phyloP scores from a whole-genome alignment of 2,888 invertebrate genomes.

The Eustalomyia histrio region DNA sequence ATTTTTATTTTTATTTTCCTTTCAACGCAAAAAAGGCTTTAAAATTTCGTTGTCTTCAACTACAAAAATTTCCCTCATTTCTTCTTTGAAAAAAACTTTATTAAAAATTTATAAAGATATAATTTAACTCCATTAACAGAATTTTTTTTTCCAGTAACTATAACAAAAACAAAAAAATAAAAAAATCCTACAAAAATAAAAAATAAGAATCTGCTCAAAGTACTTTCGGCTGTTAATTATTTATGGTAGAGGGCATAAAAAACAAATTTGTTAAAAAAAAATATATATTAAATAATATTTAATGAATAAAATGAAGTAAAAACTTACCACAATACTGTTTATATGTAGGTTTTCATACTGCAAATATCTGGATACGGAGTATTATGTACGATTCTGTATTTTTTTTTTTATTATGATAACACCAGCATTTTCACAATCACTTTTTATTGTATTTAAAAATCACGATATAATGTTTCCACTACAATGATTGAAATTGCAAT shows the following conservation, averaged over 20 bases:
- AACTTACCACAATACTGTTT: not conserved
- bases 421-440: constrained; percentile 6
- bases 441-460: constrained; percentile 3
- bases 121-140: not conserved
- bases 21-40: too few species aligned
- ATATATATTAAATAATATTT: not conserved
- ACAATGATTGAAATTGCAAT: constrained; percentile 54
- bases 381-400: not conserved
- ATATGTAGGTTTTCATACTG: not conserved
- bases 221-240: not conserved
- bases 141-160: not conserved
- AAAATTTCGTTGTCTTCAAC: too few species aligned
- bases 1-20: too few species aligned
- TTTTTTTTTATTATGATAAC: not conserved
- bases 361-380: not conserved
- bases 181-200: not conserved
- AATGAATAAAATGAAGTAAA: constrained; percentile 1
- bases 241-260: not conserved
- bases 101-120: not conserved
- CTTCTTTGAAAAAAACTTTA: not conserved
- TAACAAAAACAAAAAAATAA: not conserved
- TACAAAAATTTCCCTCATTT: not conserved
- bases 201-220: not conserved
- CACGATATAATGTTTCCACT: constrained; percentile 46
- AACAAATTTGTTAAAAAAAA: not conserved